A percentile compares a stretch with the other conserved stretches of the same genome.
These are phyloP conservation scores for Acrobasis repandana DNA, from an alignment of 2,888 invertebrate genomes.

Conservation along the genomic window DNA sequence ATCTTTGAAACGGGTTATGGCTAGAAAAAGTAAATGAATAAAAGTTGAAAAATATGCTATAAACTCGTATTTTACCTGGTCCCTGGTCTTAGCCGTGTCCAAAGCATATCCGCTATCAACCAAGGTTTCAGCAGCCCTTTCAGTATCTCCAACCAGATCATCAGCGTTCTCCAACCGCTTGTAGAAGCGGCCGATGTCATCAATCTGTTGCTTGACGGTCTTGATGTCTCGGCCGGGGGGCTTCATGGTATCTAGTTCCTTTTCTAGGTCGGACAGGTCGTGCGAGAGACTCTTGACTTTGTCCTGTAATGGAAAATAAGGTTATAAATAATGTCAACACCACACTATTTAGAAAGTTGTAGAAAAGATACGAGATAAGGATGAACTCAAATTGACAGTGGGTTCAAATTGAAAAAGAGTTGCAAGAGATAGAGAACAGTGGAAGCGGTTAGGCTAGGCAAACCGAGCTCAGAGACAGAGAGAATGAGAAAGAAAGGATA, in stretches of 20 bases:
- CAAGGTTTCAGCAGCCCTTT: constrained; percentile 88
- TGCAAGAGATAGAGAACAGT: no score
- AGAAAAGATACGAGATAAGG: no score
- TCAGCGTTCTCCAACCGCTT: constrained; percentile 86
- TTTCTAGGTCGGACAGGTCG: constrained; percentile 91
- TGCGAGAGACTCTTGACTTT: constrained; percentile 90
- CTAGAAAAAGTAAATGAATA: no score
- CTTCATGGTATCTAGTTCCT: constrained; percentile 91
- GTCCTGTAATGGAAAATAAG: constrained; percentile 74
- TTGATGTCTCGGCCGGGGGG: constrained; percentile 95
- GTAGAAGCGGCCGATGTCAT: constrained; percentile 88
- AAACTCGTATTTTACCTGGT: constrained; percentile 81
- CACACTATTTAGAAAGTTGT: no score
- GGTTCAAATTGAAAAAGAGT: no score
- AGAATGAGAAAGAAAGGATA: no score
- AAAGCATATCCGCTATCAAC: constrained; percentile 93
- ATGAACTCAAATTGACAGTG: no score
- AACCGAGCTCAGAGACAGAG: no score
- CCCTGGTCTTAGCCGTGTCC: constrained; percentile 90
- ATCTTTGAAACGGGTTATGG: no score
- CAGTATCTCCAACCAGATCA: constrained; percentile 86
- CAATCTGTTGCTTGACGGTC: constrained; percentile 90
- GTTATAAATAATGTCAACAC: not conserved
- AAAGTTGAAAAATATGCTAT: no score
- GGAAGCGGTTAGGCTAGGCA: no score